Percentiles rank a stretch among this genome's conserved stretches.
Conservation (phyloP, 2,113 vertebrate species). For the Uropsilus gracilis region DNA sequence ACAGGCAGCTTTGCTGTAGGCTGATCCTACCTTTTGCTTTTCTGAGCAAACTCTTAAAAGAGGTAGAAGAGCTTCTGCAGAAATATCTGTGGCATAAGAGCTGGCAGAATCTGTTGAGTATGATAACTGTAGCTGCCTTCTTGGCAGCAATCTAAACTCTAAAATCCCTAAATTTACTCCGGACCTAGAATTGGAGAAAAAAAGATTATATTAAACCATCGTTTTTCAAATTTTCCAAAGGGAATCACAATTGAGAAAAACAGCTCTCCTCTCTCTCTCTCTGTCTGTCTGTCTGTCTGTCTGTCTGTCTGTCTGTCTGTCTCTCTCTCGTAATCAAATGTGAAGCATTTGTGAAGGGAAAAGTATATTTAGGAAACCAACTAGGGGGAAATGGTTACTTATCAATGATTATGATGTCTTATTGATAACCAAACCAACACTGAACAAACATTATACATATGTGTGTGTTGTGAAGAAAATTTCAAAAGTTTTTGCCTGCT, state of each 20-base stretch:
- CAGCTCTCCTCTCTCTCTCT: background rate
- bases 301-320: background rate
- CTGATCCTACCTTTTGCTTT: conserved; percentile 63
- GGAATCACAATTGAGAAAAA: conserved; percentile 27
- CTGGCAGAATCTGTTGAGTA: conserved; percentile 62
- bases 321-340: background rate
- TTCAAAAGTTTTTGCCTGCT: background rate
- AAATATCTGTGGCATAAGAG: conserved; percentile 77
- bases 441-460: background rate
- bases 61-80: conserved; percentile 62
- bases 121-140: conserved; percentile 63
- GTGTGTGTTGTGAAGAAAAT: background rate
- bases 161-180: conserved; percentile 65
- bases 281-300: background rate
- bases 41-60: conserved; percentile 66
- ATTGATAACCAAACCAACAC: background rate
- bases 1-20: conserved; percentile 27
- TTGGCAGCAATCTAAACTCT: conserved; percentile 57
- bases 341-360: background rate
- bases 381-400: background rate
- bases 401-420: background rate
- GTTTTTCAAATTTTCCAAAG: conserved; percentile 48
- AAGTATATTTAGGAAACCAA: background rate
- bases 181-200: conserved; percentile 39
- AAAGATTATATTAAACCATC: conserved; percentile 53